phyloP scores from a whole-genome alignment of 1,140 invertebrate species.

The Scaptomyza pallida region DNA sequence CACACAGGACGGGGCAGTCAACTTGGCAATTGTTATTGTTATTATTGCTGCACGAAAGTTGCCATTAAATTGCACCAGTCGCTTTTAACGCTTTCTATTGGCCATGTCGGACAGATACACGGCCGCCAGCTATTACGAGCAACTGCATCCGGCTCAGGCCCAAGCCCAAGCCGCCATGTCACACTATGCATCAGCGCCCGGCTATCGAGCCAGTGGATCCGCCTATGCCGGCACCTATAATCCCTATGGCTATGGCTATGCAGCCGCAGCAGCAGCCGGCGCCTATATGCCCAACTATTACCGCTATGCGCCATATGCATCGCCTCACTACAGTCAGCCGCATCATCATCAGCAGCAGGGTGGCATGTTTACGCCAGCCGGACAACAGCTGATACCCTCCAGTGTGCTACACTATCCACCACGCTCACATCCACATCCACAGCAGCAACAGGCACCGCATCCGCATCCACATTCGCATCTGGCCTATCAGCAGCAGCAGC shows the following conservation, averaged over 20 bases:
- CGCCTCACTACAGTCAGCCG: slow-evolving; percentile 68
- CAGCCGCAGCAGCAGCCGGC: slow-evolving; percentile 17
- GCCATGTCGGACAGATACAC: slow-evolving; percentile 69
- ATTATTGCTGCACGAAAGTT: slow-evolving; percentile 41
- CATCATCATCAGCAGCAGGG: slow-evolving; percentile 43
- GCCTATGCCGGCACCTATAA: slow-evolving; percentile 48
- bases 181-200: slow-evolving; percentile 51
- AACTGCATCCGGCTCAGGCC: slow-evolving; percentile 42
- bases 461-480: slow-evolving; percentile 3
- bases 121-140: slow-evolving; percentile 71
- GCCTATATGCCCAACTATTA: slow-evolving; percentile 70
- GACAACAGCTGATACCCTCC: slow-evolving; percentile 71
- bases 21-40: slow-evolving; percentile 45
- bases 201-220: slow-evolving; percentile 47
- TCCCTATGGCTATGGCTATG: slow-evolving; percentile 67
- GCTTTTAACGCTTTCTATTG: too few species aligned
- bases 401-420: slow-evolving; percentile 72
- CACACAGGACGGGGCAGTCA: slow-evolving; percentile 45
- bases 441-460: slow-evolving; percentile 7
- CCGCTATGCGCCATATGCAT: slow-evolving; percentile 71
- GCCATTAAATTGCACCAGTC: slow-evolving; percentile 13
- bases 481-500: slow-evolving; percentile 27
- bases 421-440: slow-evolving; percentile 36
- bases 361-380: slow-evolving; percentile 70
- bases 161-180: slow-evolving; percentile 57